phyloP scores from a whole-genome alignment of 2,888 invertebrate genomes.

The Macrosiphum euphorbiae region DNA sequence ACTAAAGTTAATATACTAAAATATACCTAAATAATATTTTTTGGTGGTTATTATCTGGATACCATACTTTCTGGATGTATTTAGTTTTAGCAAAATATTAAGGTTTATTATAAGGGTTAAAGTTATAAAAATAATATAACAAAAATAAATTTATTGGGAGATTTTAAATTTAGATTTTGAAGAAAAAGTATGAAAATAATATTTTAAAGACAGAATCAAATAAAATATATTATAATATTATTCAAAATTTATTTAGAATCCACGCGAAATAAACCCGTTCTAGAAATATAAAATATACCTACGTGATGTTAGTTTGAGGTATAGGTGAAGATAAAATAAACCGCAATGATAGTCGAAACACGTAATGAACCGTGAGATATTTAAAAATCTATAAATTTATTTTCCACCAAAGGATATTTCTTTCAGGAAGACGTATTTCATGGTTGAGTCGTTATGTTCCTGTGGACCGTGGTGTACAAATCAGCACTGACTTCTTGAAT shows the following conservation, averaged over 20 bases:
- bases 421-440: constrained; percentile 47
- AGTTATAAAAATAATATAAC: background rate
- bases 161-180: background rate
- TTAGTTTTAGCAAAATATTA: background rate
- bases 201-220: background rate
- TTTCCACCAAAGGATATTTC: background rate
- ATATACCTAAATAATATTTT: background rate
- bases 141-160: background rate
- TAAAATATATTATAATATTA: background rate
- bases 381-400: constrained; percentile 39
- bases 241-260: background rate
- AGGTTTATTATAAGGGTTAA: background rate
- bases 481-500: constrained; percentile 6
- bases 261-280: background rate
- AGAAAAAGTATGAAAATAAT: background rate
- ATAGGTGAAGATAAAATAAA: background rate
- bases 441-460: background rate
- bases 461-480: background rate
- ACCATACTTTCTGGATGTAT: background rate
- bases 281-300: background rate
- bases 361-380: constrained; percentile 52
- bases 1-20: background rate
- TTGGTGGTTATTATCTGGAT: background rate
- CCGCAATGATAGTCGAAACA: background rate
- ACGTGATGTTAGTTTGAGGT: background rate